Percentiles rank a stretch among this genome's conserved stretches.
Conservation (phyloP, 2,797 vertebrate genomes). For the Acanthurus tractus region DNA sequence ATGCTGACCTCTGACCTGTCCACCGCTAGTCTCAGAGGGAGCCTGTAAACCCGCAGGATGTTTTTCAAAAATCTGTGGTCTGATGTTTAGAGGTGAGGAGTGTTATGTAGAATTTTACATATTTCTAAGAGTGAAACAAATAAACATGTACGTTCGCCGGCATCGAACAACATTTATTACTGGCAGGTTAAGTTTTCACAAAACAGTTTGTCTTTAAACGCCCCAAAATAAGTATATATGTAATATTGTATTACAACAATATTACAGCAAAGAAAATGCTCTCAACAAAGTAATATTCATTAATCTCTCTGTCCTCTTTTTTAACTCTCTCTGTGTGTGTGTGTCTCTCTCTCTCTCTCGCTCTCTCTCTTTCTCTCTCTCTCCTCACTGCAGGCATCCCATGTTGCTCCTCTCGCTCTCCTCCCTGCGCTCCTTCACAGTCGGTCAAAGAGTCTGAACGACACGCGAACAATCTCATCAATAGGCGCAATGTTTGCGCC, state of each 20-base stretch:
- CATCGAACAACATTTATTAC: too few species aligned
- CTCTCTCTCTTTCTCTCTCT: neutral
- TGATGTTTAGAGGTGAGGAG: neutral
- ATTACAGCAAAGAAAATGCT: too few species aligned
- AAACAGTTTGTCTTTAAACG: too few species aligned
- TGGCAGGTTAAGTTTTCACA: too few species aligned
- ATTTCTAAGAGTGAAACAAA: too few species aligned
- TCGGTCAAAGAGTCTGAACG: slow-evolving; percentile 91
- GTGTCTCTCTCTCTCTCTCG: slow-evolving; percentile 5
- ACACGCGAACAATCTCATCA: slow-evolving; percentile 98
- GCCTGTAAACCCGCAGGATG: neutral
- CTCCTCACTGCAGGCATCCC: slow-evolving; percentile 70
- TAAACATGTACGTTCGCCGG: too few species aligned
- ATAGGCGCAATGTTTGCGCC: slow-evolving; percentile 93
- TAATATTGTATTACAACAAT: too few species aligned
- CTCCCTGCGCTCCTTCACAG: slow-evolving; percentile 84
- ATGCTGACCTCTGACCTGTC: slow-evolving; percentile 86
- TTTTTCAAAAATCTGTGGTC: neutral
- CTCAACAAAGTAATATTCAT: too few species aligned
- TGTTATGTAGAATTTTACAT: too few species aligned
- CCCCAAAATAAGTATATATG: too few species aligned
- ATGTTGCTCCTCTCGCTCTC: slow-evolving; percentile 46
- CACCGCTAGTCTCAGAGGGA: slow-evolving; percentile 2
- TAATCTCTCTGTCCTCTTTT: too few species aligned
- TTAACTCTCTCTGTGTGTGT: too few species aligned